Base-by-base conservation (phyloP, 2,888 invertebrate species). In the Scrobipalpa atriplicella region DNA sequence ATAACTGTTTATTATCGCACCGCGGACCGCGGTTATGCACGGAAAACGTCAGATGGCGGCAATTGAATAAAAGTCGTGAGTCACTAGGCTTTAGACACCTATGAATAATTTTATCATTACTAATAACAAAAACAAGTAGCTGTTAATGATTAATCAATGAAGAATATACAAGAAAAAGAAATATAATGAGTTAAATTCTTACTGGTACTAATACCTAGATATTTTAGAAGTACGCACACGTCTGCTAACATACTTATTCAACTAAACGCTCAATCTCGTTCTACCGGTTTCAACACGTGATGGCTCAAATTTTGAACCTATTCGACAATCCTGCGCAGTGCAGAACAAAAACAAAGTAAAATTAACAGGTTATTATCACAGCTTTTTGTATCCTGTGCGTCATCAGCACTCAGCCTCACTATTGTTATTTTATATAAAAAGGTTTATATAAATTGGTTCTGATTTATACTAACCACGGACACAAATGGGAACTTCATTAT, bases 21-120 rank as follows among this genome's bases (percentile, higher is more conserved):
- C 39, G 39, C 39, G 8, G 8, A 1, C 8, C 11, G 38, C 8
- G 11, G 8, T 39, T 39, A 11, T 39, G 39, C 16, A 16, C 47
- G 47, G 47, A 16, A 47, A 47, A 47, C 47, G 16, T 47, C 47
- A 47, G 47, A 47, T 47, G 47, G 6, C 16, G 47, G 47, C n/a
- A n/a, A 47, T 47, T 47, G 47, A 16, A 47, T 47, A 47, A 47
- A 47, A 47, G 47, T 47, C 47, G 47, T 47, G 47, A 16, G 47
- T 47, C 47, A 16, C 16, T 47, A 6, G 6, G 47, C 47, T 16
- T 29, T 29, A 5, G 29, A 29, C n/a, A n/a, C n/a, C n/a, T 29
- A 29, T 29, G 29, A 29, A 29, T 29, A 3, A 29, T 29, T n/a
- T 29, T 29, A 29, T 29, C 29, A n/a, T 29, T 29, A 29, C 2